These are phyloP conservation scores for Echinometra lucunter DNA, from an alignment of 53 echinoderm and acorn worm genomes.

Conservation along the genomic window DNA sequence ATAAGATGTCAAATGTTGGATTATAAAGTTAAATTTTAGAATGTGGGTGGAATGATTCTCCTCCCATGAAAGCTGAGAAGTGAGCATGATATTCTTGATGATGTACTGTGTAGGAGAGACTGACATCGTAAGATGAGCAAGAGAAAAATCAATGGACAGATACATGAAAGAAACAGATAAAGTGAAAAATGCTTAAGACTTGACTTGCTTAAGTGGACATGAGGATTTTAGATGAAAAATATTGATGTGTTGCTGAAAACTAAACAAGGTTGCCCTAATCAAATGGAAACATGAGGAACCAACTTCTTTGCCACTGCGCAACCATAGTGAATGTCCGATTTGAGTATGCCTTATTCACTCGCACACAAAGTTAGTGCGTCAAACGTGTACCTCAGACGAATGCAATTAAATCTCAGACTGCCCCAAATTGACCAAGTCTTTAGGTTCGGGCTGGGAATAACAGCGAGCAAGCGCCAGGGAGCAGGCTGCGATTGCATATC, in stretches of 20 bases:
- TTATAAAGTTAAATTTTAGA: neutral
- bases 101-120: slow-evolving; percentile 8
- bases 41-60: slow-evolving; percentile 12
- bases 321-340: too few species aligned
- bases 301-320: too few species aligned
- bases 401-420: too few species aligned
- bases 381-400: too few species aligned
- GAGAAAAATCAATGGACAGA: neutral
- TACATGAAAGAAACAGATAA: neutral
- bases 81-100: slow-evolving; percentile 4
- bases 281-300: neutral
- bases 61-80: neutral
- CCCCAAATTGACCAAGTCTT: too few species aligned
- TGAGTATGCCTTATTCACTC: too few species aligned
- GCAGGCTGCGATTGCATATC: too few species aligned
- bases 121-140: neutral
- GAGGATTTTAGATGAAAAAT: neutral
- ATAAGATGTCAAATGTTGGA: slow-evolving; percentile 26
- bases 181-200: neutral
- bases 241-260: neutral
- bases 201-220: neutral
- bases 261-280: neutral
- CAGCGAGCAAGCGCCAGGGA: too few species aligned
- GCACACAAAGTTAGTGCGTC: too few species aligned
- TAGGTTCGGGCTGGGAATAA: too few species aligned